These are phyloP conservation scores for Ceyx melanurus DNA, from an alignment of 2,113 vertebrate species.

Conservation along the genomic window DNA sequence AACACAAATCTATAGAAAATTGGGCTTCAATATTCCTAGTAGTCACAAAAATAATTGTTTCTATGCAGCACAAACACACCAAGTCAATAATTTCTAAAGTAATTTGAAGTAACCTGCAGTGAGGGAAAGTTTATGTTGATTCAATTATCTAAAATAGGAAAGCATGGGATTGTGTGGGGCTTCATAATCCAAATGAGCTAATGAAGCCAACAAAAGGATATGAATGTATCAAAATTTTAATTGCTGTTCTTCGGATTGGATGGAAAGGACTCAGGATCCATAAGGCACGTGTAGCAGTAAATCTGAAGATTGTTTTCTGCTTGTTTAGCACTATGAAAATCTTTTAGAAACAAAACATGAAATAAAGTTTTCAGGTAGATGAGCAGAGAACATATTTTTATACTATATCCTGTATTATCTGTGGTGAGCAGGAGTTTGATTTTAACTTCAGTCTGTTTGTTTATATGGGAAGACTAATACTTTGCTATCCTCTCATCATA, in stretches of 20 bases:
- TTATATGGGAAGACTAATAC: not conserved
- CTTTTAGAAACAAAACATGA: slow-evolving; percentile 67
- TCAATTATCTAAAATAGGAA: not conserved
- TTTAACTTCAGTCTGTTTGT: not conserved
- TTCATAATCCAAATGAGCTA: not conserved
- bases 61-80: not conserved
- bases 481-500: not conserved
- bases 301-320: slow-evolving; percentile 95
- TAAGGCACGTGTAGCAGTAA: slow-evolving; percentile 92
- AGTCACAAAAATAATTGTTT: not conserved
- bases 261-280: slow-evolving; percentile 96
- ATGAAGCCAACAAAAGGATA: slow-evolving; percentile 85
- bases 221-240: slow-evolving; percentile 94
- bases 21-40: not conserved
- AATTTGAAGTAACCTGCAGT: not conserved
- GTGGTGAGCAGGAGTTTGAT: not conserved
- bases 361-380: not conserved
- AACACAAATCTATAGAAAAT: not conserved
- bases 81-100: not conserved
- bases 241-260: slow-evolving; percentile 85
- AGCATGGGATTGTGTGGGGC: fast-evolving
- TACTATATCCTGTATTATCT: not conserved
- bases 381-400: not conserved
- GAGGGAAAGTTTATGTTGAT: not conserved
- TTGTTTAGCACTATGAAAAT: slow-evolving; percentile 96